phyloP scores from a whole-genome alignment of 2,113 vertebrate species.

The Ramphastos sulfuratus region DNA sequence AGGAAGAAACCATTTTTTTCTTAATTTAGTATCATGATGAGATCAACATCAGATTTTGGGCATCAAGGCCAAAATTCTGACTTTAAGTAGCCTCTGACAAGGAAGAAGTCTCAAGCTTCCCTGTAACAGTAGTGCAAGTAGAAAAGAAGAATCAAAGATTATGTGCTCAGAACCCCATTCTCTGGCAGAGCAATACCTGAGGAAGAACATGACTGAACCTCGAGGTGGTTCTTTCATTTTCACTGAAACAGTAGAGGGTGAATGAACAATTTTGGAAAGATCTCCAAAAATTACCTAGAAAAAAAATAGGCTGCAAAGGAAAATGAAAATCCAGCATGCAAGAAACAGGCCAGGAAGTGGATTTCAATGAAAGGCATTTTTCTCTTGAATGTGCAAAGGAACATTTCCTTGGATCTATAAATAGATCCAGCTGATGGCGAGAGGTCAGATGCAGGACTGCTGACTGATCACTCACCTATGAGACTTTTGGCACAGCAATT shows the following conservation, averaged over 20 bases:
- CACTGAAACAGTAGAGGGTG: neutral
- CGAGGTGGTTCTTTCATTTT: neutral
- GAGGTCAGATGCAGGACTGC: neutral
- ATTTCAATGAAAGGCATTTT: neutral
- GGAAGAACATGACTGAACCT: neutral
- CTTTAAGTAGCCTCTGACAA: neutral
- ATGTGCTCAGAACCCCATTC: neutral
- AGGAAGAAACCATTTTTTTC: neutral
- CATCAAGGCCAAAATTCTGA: neutral
- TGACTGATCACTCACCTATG: neutral
- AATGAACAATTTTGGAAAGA: neutral
- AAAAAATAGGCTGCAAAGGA: neutral
- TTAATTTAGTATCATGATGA: neutral
- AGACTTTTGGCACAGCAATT: neutral
- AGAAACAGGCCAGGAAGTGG: neutral
- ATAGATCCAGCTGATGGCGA: neutral
- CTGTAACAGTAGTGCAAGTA: neutral
- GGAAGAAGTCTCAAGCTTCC: neutral
- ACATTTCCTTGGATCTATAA: slow-evolving; percentile 3
- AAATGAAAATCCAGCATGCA: neutral
- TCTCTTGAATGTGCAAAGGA: neutral
- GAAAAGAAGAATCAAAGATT: neutral
- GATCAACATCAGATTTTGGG: neutral
- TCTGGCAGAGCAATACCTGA: neutral
- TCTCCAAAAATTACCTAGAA: neutral